Percentiles rank a stretch among this genome's conserved stretches.
Conservation (phyloP, 2,113 vertebrate genomes). For the Dicrurus megarhynchus region DNA sequence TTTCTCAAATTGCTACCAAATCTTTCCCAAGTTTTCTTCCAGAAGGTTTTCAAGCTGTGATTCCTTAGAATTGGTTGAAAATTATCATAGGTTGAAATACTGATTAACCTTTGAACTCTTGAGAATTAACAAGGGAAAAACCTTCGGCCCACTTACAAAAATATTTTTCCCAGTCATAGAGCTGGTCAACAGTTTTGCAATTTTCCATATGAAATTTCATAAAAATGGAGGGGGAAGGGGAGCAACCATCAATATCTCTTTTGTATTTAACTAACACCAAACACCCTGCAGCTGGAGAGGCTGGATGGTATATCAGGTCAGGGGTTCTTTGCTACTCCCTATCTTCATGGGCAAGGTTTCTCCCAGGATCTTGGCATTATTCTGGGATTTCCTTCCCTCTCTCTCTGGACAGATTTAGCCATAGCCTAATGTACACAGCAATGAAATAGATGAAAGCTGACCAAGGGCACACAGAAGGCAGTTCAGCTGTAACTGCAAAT, state of each 20-base stretch:
- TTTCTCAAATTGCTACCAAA: neutral
- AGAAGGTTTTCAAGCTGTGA: neutral
- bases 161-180: neutral
- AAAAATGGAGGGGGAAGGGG: neutral
- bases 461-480: conserved; percentile 22
- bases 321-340: neutral
- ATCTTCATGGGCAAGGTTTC: neutral
- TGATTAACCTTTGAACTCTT: neutral
- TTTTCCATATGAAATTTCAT: neutral
- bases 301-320: neutral
- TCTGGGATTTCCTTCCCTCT: neutral
- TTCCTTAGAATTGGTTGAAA: neutral
- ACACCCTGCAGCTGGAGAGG: neutral
- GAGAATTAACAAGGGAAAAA: neutral
- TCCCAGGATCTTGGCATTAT: neutral
- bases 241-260: neutral
- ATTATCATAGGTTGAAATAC: neutral
- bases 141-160: neutral
- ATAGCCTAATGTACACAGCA: conserved; percentile 13
- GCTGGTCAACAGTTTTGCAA: neutral
- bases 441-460: conserved; percentile 59
- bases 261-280: neutral
- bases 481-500: conserved; percentile 46
- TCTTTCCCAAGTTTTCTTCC: neutral
- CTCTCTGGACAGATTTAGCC: neutral